phyloP scores from a whole-genome alignment of 1,140 invertebrate species.

The Rhagoletis zephyria region DNA sequence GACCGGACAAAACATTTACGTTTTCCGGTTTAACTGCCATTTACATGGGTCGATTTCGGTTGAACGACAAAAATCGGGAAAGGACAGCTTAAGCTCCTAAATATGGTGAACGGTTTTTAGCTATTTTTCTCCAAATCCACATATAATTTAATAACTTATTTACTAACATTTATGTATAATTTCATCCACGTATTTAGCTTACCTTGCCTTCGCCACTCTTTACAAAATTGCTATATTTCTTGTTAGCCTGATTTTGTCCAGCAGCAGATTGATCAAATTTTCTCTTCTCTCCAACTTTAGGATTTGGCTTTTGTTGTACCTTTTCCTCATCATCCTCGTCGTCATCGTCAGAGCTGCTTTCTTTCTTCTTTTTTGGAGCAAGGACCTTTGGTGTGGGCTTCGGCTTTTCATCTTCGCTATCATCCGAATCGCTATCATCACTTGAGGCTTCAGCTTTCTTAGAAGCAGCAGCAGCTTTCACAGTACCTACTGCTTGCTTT shows the following conservation, averaged over 20 bases:
- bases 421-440: conserved; percentile 71
- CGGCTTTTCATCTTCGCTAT: conserved; percentile 57
- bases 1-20: too few species aligned
- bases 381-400: not conserved
- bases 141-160: too few species aligned
- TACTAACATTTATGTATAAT: too few species aligned
- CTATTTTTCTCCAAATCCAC: too few species aligned
- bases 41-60: too few species aligned
- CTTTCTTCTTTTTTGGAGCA: conserved; percentile 40
- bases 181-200: conserved; percentile 54
- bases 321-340: conserved; percentile 64
- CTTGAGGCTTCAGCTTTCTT: conserved; percentile 72
- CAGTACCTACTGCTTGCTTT: conserved; percentile 32
- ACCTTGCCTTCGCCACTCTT: conserved; percentile 75
- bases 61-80: too few species aligned
- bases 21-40: too few species aligned
- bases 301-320: conserved; percentile 64
- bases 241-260: conserved; percentile 60
- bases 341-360: conserved; percentile 61
- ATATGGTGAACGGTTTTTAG: too few species aligned
- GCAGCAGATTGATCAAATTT: conserved; percentile 70
- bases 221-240: conserved; percentile 77
- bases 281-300: conserved; percentile 69
- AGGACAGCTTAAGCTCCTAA: too few species aligned
- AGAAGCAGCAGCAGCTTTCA: conserved; percentile 59